Evolutionary conservation across 2,888 invertebrate species (phyloP).

Genomic region (Amblyjoppa proteus): DNA sequence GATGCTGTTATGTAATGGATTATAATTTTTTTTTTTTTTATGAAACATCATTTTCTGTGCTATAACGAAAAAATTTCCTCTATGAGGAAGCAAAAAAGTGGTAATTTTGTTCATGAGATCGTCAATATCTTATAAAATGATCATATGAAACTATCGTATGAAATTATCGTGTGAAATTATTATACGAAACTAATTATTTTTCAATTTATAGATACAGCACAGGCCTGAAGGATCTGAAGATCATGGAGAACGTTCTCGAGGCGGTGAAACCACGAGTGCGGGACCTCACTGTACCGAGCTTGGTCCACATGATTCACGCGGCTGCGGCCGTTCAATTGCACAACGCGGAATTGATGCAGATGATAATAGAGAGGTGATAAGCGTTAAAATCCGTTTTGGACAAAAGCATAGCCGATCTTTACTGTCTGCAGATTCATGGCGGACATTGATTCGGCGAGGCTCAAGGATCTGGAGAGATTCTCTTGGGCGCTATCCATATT

Average conservation of each 20-base stretch:
- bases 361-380: slow-evolving; percentile 85
- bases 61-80: slow-evolving; percentile 86
- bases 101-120: slow-evolving; percentile 59
- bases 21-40: no score
- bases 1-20: no score
- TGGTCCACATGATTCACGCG: slow-evolving; percentile 89
- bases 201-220: slow-evolving; percentile 71
- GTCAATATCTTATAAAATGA: background rate
- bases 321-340: slow-evolving; percentile 86
- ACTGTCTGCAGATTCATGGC: slow-evolving; percentile 83
- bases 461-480: slow-evolving; percentile 92
- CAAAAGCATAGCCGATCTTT: background rate
- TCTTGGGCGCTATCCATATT: slow-evolving; percentile 88
- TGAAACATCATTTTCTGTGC: slow-evolving; percentile 88
- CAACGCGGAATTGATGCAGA: slow-evolving; percentile 84
- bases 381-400: background rate
- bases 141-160: no score
- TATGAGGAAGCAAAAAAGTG: slow-evolving; percentile 80
- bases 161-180: no score
- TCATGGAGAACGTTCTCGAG: slow-evolving; percentile 49
- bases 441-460: slow-evolving; percentile 86
- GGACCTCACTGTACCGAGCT: slow-evolving; percentile 87
- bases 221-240: background rate
- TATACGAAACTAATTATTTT: background rate
- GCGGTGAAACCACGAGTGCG: slow-evolving; percentile 85